Percentiles rank a stretch among this genome's conserved stretches.
Conservation (phyloP, 2,888 invertebrate genomes). For the Troides aeacus region DNA sequence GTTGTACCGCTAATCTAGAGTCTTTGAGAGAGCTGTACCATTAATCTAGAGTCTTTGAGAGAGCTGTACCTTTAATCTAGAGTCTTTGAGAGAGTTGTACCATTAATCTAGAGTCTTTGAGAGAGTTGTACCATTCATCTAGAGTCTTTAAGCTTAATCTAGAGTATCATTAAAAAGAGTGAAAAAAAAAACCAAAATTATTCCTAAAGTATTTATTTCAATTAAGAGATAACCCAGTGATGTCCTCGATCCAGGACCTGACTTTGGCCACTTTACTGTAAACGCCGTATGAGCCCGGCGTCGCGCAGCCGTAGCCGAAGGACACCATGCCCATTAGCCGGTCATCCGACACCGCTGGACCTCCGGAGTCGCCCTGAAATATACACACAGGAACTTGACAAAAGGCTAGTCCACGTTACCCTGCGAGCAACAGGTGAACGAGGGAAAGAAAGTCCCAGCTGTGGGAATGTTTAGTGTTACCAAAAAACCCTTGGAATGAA, state of each 20-base stretch:
- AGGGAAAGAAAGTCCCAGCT: background rate
- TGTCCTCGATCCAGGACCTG: constrained; percentile 61
- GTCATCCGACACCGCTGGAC: constrained; percentile 64
- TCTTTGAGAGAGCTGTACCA: too few relatives aligned
- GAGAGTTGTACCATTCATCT: too few relatives aligned
- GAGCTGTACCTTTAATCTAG: too few relatives aligned
- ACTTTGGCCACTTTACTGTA: constrained; percentile 71
- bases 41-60: too few relatives aligned
- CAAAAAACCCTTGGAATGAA: too few relatives aligned
- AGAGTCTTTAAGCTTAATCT: background rate
- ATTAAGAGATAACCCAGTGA: constrained; percentile 55
- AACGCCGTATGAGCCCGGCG: constrained; percentile 67
- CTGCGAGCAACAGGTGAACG: too few relatives aligned
- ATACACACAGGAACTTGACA: background rate
- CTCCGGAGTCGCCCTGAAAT: constrained; percentile 72
- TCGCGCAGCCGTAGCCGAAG: constrained; percentile 74
- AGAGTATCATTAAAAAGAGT: too few relatives aligned
- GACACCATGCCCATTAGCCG: constrained; percentile 70
- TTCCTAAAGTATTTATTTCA: constrained; percentile 36
- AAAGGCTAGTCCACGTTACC: too few relatives aligned
- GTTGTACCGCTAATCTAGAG: too few relatives aligned
- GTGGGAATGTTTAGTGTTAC: too few relatives aligned
- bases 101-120: too few relatives aligned
- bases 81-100: too few relatives aligned
- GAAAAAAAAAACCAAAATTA: background rate